phyloP scores from a whole-genome alignment of 2,888 invertebrate species.

The Laothoe populi region DNA sequence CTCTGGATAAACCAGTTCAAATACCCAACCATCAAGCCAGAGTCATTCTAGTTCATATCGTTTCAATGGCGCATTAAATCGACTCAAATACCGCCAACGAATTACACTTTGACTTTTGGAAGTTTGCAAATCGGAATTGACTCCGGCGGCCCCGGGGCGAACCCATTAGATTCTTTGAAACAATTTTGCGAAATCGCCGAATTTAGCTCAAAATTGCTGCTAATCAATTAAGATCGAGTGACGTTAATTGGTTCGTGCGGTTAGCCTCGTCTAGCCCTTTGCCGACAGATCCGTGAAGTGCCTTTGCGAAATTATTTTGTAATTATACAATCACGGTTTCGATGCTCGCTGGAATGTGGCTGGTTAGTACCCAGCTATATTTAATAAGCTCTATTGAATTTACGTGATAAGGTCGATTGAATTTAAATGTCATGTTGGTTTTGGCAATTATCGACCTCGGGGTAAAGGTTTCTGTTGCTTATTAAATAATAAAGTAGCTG shows the following conservation, averaged over 20 bases:
- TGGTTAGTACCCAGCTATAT: background rate
- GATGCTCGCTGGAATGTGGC: slow-evolving; percentile 2
- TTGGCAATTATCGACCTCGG: too few relatives aligned
- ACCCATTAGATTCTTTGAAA: slow-evolving; percentile 64
- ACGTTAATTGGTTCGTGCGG: slow-evolving; percentile 40
- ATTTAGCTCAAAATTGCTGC: slow-evolving; percentile 41
- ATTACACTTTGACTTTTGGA: slow-evolving; percentile 47
- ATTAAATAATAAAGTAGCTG: too few relatives aligned
- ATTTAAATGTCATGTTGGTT: background rate
- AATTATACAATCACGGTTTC: slow-evolving; percentile 7
- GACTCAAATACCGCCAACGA: slow-evolving; percentile 20
- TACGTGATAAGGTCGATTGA: background rate
- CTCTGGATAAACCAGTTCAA: background rate
- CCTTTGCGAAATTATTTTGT: slow-evolving; percentile 21
- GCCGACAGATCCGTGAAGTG: slow-evolving; percentile 22
- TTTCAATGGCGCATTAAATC: slow-evolving; percentile 20
- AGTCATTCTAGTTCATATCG: background rate
- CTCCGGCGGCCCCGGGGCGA: slow-evolving; percentile 30
- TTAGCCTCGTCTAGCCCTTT: slow-evolving; percentile 27
- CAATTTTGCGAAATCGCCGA: slow-evolving; percentile 53
- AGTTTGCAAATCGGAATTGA: slow-evolving; percentile 44
- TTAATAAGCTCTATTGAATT: background rate
- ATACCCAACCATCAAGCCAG: background rate
- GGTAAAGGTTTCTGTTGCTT: background rate
- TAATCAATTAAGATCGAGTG: slow-evolving; percentile 53